Conservation (phyloP, 1,140 invertebrate genomes). For the Pseudomyrmex sp. region DNA sequence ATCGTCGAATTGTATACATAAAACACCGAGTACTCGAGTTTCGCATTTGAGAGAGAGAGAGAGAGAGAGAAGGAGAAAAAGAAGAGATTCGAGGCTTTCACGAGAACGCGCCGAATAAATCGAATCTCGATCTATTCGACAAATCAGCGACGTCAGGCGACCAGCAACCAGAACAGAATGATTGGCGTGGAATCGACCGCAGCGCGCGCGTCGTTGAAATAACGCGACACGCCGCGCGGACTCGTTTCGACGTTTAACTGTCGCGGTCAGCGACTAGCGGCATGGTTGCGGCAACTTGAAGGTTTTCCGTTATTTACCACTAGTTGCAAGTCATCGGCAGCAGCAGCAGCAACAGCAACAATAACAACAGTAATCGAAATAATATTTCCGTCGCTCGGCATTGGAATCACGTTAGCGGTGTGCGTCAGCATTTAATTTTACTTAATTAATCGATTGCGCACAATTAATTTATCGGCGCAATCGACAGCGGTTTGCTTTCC, state of each 20-base stretch:
- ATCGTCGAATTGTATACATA: constrained; percentile 25
- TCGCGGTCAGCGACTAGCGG: background rate
- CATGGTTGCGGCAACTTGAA: constrained; percentile 3
- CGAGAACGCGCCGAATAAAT: constrained; percentile 22
- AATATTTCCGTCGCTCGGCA: constrained; percentile 40
- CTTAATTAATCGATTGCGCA: constrained; percentile 66
- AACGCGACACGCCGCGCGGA: background rate
- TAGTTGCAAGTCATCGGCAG: background rate
- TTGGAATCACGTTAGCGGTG: constrained; percentile 34
- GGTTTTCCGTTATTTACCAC: background rate
- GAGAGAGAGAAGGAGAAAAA: too few species aligned
- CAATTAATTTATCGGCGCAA: constrained; percentile 67
- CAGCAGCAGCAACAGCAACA: background rate
- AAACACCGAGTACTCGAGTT: too few species aligned
- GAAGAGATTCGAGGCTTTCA: too few species aligned
- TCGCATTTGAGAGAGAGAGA: too few species aligned
- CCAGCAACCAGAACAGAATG: background rate
- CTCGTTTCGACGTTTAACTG: constrained; percentile 24
- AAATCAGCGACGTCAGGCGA: constrained; percentile 18
- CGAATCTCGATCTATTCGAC: constrained; percentile 32
- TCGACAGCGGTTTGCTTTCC: constrained; percentile 53
- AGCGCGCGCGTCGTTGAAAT: background rate
- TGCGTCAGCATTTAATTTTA: constrained; percentile 21
- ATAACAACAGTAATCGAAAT: background rate
- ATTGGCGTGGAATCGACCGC: constrained; percentile 19